These are phyloP conservation scores for Tenualosa thibaudeaui DNA, from an alignment of 2,797 vertebrate species.

Conservation along the genomic window DNA sequence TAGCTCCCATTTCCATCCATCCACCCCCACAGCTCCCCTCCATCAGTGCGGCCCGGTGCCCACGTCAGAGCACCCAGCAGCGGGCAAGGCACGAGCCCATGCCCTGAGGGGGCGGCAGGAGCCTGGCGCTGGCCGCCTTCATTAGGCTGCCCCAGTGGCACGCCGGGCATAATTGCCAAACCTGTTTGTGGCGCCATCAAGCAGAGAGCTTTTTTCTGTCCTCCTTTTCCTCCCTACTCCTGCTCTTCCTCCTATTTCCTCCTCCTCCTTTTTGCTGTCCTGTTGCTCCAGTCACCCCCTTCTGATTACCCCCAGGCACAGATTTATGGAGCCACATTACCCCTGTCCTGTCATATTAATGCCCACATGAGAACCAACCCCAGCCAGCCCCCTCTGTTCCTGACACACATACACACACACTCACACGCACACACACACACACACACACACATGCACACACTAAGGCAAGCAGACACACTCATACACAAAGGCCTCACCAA, in stretches of 20 bases:
- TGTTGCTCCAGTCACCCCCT: constrained; percentile 49
- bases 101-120: constrained; percentile 8
- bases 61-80: not conserved
- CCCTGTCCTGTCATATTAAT: constrained; percentile 73
- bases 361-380: constrained; percentile 44
- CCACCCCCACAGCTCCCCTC: not conserved
- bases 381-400: constrained; percentile 5
- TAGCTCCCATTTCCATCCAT: not conserved
- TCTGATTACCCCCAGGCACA: constrained; percentile 66
- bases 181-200: constrained; percentile 10
- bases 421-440: not conserved
- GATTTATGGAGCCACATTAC: constrained; percentile 77
- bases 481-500: too few relatives aligned
- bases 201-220: not conserved
- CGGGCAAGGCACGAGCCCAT: not conserved
- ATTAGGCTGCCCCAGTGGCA: not conserved
- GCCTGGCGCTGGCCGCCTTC: not conserved
- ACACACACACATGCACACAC: not conserved
- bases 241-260: not conserved
- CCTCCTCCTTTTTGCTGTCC: not conserved
- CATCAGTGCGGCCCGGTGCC: not conserved
- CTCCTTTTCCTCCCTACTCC: not conserved
- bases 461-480: not conserved
- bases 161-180: not conserved
- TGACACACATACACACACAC: not conserved